Base-by-base conservation (phyloP, 2,113 vertebrate species). In the Caranx melampygus region DNA sequence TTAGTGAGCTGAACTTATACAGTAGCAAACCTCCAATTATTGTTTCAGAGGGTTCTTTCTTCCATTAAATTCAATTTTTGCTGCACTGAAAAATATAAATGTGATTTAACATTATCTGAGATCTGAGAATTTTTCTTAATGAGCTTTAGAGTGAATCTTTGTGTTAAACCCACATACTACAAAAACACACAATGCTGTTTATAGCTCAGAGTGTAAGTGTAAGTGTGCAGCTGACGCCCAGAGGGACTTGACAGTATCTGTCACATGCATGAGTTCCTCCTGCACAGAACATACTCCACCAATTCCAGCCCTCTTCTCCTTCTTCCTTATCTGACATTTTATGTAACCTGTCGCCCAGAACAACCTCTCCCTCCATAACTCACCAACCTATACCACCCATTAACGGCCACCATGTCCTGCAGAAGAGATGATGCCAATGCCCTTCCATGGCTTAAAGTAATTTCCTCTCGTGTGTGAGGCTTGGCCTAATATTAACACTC, bases 211-310 rank as follows among this genome's bases (percentile, higher is more conserved):
- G 51, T 44, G 40, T 47, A 20, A 35, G 51, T 6, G 37, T 18
- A 1, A 2, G 61, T 16, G 51, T 55, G 47, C 3, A 20, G 9
- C 52, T 62, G 13, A 72, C 54, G 3, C 65, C 16, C 74, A 44
- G 35, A n/a, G 21, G 70, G 47, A 15, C 21, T 26, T 4, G 26
- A 59, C 34, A 64, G 0, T 35, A 78, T 71, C 72, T 64, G 64
- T 58, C 34, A 59, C 51, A 82, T 40, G 81, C 75, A 80, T 68
- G 77, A 81, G 79, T 79, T 78, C 64, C 69, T 72, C 69, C 31
- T 21, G 31, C 62, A 51, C 44, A 64, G 13, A 69, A 55, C 63
- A 55, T 18, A 14, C 44, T 15, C 11, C 1, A 70, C 78, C 26
- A 40, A 6, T 44, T 18, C 18, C 26, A 34, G 64, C 0, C 60